Conservation (phyloP, 2,797 vertebrate genomes). For the Xerus rutilus region DNA sequence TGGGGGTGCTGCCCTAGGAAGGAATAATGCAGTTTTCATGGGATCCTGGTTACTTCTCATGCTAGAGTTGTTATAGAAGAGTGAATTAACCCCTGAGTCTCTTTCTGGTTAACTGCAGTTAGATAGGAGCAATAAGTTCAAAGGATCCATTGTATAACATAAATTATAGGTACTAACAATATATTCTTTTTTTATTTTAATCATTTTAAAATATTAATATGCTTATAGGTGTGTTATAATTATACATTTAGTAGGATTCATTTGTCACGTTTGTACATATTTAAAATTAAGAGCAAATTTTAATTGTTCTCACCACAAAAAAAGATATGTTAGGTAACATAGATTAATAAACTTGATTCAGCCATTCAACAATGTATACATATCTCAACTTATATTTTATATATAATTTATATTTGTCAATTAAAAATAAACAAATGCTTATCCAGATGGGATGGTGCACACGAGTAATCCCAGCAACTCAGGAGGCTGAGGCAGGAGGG, state of each 20-base stretch:
- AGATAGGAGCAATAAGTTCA: not conserved
- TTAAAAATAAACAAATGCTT: not conserved
- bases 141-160: not conserved
- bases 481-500: too few species aligned
- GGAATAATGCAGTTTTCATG: too few species aligned
- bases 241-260: too few species aligned
- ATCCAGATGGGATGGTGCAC: not conserved
- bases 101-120: not conserved
- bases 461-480: too few species aligned
- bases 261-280: too few species aligned
- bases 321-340: not conserved
- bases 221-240: not conserved
- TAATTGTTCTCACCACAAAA: not conserved
- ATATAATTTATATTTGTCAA: not conserved
- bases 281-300: not conserved
- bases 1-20: not conserved
- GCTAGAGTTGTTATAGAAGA: not conserved
- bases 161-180: not conserved
- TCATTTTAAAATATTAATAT: not conserved
- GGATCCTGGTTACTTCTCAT: not conserved
- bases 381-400: not conserved
- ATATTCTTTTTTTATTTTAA: too few species aligned
- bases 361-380: not conserved
- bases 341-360: not conserved
- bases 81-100: not conserved